phyloP scores from a whole-genome alignment of 2,797 vertebrate genomes.

The Xerus rutilus region DNA sequence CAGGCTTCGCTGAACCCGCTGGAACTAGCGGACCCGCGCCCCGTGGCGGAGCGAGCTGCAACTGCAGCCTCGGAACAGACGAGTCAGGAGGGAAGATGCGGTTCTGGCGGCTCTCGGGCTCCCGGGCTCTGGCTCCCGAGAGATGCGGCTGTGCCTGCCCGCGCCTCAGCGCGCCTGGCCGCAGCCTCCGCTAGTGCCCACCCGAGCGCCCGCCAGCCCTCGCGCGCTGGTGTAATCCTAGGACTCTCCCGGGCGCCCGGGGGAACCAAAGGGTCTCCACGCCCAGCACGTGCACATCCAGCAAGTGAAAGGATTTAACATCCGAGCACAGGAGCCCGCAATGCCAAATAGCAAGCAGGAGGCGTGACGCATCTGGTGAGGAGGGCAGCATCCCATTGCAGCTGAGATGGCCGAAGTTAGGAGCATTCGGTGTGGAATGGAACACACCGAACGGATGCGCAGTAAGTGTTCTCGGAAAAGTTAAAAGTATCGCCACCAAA shows the following conservation, averaged over 20 bases:
- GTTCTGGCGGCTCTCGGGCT: no score
- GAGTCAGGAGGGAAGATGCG: accelerated
- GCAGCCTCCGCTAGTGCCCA: neutral
- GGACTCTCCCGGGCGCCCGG: neutral
- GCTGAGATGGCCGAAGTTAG: neutral
- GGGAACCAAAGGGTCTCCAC: neutral
- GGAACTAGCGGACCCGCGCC: neutral
- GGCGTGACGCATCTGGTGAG: neutral
- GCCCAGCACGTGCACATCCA: neutral
- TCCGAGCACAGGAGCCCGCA: neutral
- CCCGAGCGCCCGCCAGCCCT: no score
- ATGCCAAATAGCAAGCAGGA: neutral
- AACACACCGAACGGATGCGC: no score
- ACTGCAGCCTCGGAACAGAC: neutral
- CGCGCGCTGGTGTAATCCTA: no score
- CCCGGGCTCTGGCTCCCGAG: no score
- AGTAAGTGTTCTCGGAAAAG: neutral
- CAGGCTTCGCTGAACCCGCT: accelerated
- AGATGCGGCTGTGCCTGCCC: no score
- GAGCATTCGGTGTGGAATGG: neutral
- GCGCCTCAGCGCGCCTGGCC: no score
- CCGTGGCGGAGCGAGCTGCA: neutral
- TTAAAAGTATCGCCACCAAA: neutral
- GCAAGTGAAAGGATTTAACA: no score
- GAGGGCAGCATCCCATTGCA: neutral